phyloP scores from a whole-genome alignment of 2,797 vertebrate genomes.

The Hyperoplus immaculatus region DNA sequence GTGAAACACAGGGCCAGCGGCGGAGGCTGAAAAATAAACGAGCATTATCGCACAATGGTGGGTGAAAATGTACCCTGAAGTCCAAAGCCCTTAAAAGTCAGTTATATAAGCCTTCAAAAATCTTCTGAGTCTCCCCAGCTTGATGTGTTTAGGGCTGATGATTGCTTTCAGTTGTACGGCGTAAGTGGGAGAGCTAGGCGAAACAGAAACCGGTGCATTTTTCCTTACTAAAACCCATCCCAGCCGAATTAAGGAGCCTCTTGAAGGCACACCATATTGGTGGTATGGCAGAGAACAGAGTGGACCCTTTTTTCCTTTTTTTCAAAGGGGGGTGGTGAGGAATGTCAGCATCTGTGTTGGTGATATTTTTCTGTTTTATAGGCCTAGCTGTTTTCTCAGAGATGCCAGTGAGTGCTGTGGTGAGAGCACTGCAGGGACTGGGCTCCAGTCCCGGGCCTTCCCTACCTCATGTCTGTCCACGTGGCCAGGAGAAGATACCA shows the following conservation, averaged over 20 bases:
- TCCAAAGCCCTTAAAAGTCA: slow-evolving; percentile 54
- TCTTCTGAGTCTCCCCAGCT: slow-evolving; percentile 61
- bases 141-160: slow-evolving; percentile 68
- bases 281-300: slow-evolving; percentile 50
- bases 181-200: slow-evolving; percentile 38
- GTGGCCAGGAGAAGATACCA: slow-evolving; percentile 44
- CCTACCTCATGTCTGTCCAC: slow-evolving; percentile 60
- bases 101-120: slow-evolving; percentile 70
- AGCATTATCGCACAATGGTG: slow-evolving; percentile 50
- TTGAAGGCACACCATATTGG: slow-evolving; percentile 52
- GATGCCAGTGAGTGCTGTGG: slow-evolving; percentile 70
- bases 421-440: slow-evolving; percentile 44
- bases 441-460: slow-evolving; percentile 42
- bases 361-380: slow-evolving; percentile 72
- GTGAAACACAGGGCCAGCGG: slow-evolving; percentile 23
- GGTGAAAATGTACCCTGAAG: slow-evolving; percentile 58
- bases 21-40: slow-evolving; percentile 54
- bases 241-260: slow-evolving; percentile 63
- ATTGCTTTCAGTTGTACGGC: slow-evolving; percentile 76
- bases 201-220: slow-evolving; percentile 66
- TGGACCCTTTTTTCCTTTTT: slow-evolving; percentile 33
- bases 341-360: slow-evolving; percentile 71
- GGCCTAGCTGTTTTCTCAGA: slow-evolving; percentile 60
- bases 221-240: slow-evolving; percentile 59
- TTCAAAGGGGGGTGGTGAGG: slow-evolving; percentile 41